Evolutionary conservation across 2,888 invertebrate species (phyloP).

Genomic region (Campopleginae sp.): DNA sequence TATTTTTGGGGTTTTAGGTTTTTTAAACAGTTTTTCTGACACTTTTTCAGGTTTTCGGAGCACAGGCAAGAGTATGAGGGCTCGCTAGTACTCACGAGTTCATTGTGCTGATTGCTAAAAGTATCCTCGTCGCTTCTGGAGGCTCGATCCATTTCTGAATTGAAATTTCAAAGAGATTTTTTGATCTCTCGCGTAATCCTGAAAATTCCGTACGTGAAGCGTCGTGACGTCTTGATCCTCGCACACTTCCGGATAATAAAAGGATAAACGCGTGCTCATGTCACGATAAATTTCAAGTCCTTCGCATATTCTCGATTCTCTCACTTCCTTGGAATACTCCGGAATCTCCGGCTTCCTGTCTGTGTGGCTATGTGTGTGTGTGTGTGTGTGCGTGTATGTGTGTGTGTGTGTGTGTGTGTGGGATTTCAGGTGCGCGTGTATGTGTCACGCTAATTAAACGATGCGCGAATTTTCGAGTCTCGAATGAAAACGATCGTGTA

Average conservation of each 20-base stretch:
- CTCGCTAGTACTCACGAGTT: constrained; percentile 59
- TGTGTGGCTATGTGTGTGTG: background rate
- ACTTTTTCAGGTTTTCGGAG: background rate
- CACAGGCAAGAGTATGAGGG: background rate
- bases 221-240: constrained; percentile 27
- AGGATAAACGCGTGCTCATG: constrained; percentile 53
- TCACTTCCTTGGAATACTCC: constrained; percentile 17
- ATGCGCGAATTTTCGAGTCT: constrained; percentile 26
- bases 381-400: background rate
- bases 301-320: constrained; percentile 53
- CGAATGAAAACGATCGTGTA: constrained; percentile 57
- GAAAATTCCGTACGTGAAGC: constrained; percentile 19
- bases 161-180: constrained; percentile 40
- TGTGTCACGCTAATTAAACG: constrained; percentile 23
- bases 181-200: constrained; percentile 7
- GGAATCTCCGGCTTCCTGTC: background rate
- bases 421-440: background rate
- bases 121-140: constrained; percentile 67
- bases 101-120: constrained; percentile 71
- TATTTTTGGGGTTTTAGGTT: background rate
- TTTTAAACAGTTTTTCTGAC: background rate
- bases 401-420: background rate
- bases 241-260: constrained; percentile 1
- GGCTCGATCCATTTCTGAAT: constrained; percentile 57
- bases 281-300: constrained; percentile 64